A percentile compares a stretch with the other conserved stretches of the same genome.
Conservation (phyloP, 2,113 vertebrate species). For the Synodontis membranacea region DNA sequence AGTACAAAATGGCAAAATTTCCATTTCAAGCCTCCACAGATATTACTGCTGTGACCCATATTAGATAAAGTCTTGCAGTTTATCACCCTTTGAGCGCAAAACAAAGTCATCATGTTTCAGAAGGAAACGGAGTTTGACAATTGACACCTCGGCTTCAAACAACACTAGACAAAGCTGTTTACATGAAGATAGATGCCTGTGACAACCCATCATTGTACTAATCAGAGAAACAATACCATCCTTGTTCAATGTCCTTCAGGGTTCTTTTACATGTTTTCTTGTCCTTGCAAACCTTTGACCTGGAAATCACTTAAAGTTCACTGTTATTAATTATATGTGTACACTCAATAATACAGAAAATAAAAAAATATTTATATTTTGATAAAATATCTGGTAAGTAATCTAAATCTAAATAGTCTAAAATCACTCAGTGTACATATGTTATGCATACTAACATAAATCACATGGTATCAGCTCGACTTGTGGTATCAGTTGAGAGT, state of each 20-base stretch:
- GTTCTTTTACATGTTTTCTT: neutral
- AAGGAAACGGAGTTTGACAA: neutral
- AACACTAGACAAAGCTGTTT: neutral
- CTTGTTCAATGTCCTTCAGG: neutral
- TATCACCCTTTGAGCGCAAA: neutral
- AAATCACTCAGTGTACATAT: too few species aligned
- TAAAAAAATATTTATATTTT: neutral
- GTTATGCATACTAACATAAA: too few species aligned
- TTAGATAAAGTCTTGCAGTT: neutral
- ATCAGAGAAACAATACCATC: neutral
- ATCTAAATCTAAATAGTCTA: too few species aligned
- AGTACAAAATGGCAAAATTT: too few species aligned
- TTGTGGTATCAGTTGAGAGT: too few species aligned
- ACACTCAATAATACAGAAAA: neutral
- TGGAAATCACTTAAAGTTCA: neutral
- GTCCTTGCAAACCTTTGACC: neutral
- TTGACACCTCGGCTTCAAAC: neutral
- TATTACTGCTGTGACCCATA: neutral
- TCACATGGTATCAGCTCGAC: too few species aligned
- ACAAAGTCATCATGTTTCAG: neutral
- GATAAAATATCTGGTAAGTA: neutral
- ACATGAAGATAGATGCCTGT: neutral
- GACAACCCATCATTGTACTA: neutral
- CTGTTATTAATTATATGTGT: neutral
- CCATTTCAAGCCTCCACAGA: neutral